A percentile compares a stretch with the other conserved stretches of the same genome.
Conservation (phyloP, 1,140 invertebrate genomes). For the Gonioctena quinquepunctata region DNA sequence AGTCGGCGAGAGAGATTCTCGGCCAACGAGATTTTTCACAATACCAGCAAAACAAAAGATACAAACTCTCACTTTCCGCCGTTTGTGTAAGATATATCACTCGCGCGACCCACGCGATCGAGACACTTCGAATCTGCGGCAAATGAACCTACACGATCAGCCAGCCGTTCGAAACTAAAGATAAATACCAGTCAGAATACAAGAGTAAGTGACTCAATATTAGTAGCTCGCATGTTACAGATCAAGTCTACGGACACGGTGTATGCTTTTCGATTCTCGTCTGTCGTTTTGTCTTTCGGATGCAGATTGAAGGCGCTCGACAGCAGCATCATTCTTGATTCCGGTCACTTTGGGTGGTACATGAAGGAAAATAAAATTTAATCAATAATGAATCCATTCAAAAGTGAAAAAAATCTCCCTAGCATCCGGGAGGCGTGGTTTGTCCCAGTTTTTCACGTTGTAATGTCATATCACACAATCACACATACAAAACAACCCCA, state of each 20-base stretch:
- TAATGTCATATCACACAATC: too few relatives aligned
- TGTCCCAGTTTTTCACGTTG: too few relatives aligned
- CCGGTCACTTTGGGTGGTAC: too few relatives aligned
- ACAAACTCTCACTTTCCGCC: slow-evolving; percentile 8
- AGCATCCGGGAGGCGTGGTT: too few relatives aligned
- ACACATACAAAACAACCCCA: too few relatives aligned
- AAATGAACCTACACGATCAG: slow-evolving; percentile 11
- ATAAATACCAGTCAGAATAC: not conserved
- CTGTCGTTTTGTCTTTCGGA: not conserved
- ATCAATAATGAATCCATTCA: too few relatives aligned
- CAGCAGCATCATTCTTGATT: too few relatives aligned
- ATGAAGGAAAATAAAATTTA: too few relatives aligned
- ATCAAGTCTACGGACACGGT: not conserved
- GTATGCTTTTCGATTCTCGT: not conserved
- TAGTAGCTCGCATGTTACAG: not conserved
- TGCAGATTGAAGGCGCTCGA: too few relatives aligned
- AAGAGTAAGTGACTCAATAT: slow-evolving; percentile 6
- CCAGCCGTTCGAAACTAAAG: slow-evolving; percentile 3
- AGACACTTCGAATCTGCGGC: not conserved
- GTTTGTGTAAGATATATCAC: too few relatives aligned
- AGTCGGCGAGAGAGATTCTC: not conserved
- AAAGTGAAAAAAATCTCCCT: too few relatives aligned
- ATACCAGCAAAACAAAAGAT: not conserved
- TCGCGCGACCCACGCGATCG: not conserved
- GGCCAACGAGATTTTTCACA: not conserved